phyloP scores from a whole-genome alignment of 2,797 vertebrate genomes.

The Poecilia picta region DNA sequence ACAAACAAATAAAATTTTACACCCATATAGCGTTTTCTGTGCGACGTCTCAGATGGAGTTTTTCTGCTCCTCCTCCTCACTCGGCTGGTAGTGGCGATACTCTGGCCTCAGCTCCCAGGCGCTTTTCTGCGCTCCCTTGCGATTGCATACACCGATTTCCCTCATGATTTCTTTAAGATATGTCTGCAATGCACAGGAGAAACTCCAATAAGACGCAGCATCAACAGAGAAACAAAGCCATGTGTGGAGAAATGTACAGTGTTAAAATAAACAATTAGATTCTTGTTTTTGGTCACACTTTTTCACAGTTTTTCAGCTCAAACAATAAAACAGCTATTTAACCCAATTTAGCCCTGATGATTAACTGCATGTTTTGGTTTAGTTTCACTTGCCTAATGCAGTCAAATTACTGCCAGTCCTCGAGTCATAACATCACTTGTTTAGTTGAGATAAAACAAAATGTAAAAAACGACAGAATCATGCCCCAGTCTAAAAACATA shows the following conservation, averaged over 20 bases:
- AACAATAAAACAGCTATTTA: not conserved
- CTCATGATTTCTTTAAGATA: constrained; percentile 95
- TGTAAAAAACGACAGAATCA: not conserved
- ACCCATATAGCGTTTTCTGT: not conserved
- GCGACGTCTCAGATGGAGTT: constrained; percentile 30
- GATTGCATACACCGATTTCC: constrained; percentile 92
- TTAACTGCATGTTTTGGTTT: not conserved
- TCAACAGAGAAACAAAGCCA: not conserved
- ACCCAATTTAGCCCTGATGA: not conserved
- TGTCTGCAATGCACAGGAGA: constrained; percentile 73
- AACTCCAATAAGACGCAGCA: not conserved
- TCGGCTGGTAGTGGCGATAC: constrained; percentile 90
- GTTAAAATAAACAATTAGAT: not conserved
- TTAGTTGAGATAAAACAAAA: not conserved
- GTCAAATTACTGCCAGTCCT: not conserved
- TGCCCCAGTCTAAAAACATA: not conserved
- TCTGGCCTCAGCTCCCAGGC: constrained; percentile 96
- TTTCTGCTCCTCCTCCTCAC: constrained; percentile 77
- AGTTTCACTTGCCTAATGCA: not conserved
- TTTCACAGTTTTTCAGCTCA: not conserved
- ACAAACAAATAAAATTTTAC: not conserved
- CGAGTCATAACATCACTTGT: not conserved
- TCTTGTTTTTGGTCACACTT: not conserved
- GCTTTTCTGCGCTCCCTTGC: constrained; percentile 94
- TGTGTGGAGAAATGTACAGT: not conserved